These are phyloP conservation scores for Drosophila obscura DNA, from an alignment of 1,140 invertebrate genomes.

Conservation along the genomic window DNA sequence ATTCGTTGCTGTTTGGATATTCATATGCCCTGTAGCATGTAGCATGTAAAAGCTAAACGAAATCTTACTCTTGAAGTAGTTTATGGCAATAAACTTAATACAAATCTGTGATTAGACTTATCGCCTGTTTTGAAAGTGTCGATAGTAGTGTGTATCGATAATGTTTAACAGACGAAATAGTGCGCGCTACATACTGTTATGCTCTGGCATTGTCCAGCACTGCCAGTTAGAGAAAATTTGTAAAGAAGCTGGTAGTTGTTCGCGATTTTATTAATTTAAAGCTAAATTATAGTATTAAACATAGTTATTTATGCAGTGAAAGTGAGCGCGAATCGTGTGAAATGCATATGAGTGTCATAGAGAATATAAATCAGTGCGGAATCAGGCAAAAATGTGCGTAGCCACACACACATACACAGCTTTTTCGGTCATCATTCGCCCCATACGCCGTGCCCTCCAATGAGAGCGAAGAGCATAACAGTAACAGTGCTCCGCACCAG, in stretches of 20 bases:
- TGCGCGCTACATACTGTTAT: no score
- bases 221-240: conserved; percentile 45
- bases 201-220: conserved; percentile 9
- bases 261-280: conserved; percentile 54
- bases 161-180: no score
- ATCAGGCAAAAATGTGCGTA: conserved; percentile 46
- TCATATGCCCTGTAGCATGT: no score
- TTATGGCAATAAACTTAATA: no score
- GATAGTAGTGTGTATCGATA: no score
- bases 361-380: conserved; percentile 58
- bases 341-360: conserved; percentile 67
- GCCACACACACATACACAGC: conserved; percentile 52
- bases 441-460: conserved; percentile 49
- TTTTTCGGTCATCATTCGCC: conserved; percentile 65
- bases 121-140: no score
- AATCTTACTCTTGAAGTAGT: no score
- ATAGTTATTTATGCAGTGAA: conserved; percentile 33
- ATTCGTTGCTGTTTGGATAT: no score
- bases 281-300: conserved; percentile 52
- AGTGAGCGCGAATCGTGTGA: conserved; percentile 40
- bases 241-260: conserved; percentile 49
- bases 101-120: no score
- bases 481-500: conserved; percentile 64
- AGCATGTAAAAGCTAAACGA: no score
- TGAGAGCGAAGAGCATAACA: conserved; percentile 73